phyloP scores from a whole-genome alignment of 2,797 vertebrate species.

The Arnoldichthys spilopterus region DNA sequence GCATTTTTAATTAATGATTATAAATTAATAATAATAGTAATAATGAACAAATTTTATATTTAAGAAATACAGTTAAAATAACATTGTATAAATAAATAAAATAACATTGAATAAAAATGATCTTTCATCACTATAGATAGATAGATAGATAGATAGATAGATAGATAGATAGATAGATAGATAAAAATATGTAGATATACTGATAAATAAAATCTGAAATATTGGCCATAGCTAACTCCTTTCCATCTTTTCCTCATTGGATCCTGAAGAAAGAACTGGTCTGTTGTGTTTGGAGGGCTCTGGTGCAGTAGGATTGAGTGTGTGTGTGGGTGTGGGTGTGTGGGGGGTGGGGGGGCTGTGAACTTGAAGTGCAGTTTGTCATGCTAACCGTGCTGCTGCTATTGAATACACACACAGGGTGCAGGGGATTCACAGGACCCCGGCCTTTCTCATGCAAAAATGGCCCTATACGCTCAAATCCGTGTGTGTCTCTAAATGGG shows the following conservation, averaged over 20 bases:
- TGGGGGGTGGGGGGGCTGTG: slow-evolving; percentile 56
- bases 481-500: slow-evolving; percentile 68
- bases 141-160: too few species aligned
- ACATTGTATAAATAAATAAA: too few species aligned
- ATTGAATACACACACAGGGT: slow-evolving; percentile 76
- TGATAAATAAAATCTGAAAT: too few species aligned
- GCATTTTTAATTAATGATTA: too few species aligned
- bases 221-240: too few species aligned
- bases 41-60: too few species aligned
- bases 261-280: neutral
- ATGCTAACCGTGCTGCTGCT: slow-evolving; percentile 75
- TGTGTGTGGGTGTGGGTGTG: slow-evolving; percentile 13
- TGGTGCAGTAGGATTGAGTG: neutral
- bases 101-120: too few species aligned
- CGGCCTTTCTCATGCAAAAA: slow-evolving; percentile 86
- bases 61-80: too few species aligned
- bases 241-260: neutral
- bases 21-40: too few species aligned
- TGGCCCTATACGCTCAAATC: slow-evolving; percentile 66
- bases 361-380: slow-evolving; percentile 79
- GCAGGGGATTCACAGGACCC: slow-evolving; percentile 90
- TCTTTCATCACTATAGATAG: too few species aligned
- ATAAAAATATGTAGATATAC: too few species aligned
- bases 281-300: neutral
- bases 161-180: too few species aligned